Base-by-base conservation (phyloP, 92 coral and sea anemone genomes). In the Epizoanthus ramosus region DNA sequence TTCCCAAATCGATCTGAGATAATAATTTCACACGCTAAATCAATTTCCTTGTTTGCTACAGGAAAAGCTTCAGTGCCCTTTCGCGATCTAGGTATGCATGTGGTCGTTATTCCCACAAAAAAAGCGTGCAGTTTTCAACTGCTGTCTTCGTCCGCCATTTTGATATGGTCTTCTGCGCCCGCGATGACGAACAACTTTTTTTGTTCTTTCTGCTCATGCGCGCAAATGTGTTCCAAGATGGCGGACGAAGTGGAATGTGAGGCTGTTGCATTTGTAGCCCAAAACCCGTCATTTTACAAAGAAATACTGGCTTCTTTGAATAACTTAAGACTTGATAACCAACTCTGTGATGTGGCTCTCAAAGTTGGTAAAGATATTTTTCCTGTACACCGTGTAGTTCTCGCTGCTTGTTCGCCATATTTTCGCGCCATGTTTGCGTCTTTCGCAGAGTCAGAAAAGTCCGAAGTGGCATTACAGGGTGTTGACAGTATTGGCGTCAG, bases 381-480 rank as follows among this genome's bases (percentile, higher is more conserved):
- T 37, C 83, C 86, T 17, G 90, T 63, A 54, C 92, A 89, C 71
- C 89, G 90, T 8, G 89, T 63, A 15, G 90, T 87, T 43, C 80
- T 89, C 15, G 90, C 92, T n/a, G 90, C 92, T 61, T 69, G 85
- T 45, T 85, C 90, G 68, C 81, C 88, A 54, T 89, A 89, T 82
- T 89, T 89, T 52, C 71, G 80, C 33, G 92, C 92, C 1, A 89
- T 89, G 92, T 89, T 89, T 16, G 84, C 85, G 6, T 66, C 67
- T 28, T 89, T 89, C 50, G 53, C 69, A 3, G 92, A 89, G 58
- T 58, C 86, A 4, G 37, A 52, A 14, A 86, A 83, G 37, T 9
- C 86, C 16, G 88, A 79, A 41, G 71, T 93, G 18, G 65, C 71
- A 33, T 83, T 92, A 43, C 89, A 79, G 57, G 85, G 83, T 52